phyloP scores from a whole-genome alignment of 2,888 invertebrate genomes.

The Rugalucina vietnamica region DNA sequence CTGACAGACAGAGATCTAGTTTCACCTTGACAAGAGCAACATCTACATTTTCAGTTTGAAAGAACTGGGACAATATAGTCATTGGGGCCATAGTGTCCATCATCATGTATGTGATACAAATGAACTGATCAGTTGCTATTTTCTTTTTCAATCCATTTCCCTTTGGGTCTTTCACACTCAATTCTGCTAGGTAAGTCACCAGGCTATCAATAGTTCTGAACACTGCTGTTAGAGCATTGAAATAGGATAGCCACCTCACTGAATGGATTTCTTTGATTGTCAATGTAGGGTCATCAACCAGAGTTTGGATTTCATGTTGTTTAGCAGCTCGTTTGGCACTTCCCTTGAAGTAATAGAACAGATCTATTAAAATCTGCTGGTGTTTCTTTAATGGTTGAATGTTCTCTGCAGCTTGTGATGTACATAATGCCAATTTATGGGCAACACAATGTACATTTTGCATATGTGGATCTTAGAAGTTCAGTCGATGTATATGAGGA shows the following conservation, averaged over 20 bases:
- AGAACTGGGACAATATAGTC: slow-evolving; percentile 47
- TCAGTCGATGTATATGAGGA: too few species aligned
- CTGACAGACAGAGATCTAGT: neutral
- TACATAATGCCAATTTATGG: slow-evolving; percentile 43
- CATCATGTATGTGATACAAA: slow-evolving; percentile 40
- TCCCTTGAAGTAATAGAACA: slow-evolving; percentile 25
- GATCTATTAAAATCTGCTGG: slow-evolving; percentile 18
- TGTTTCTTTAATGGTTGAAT: neutral
- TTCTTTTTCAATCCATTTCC: slow-evolving; percentile 49
- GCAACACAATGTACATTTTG: slow-evolving; percentile 49
- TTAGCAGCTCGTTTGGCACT: slow-evolving; percentile 31
- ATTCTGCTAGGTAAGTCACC: too few species aligned
- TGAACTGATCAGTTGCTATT: slow-evolving; percentile 42
- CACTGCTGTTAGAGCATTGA: slow-evolving; percentile 35
- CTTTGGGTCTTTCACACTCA: slow-evolving; percentile 30
- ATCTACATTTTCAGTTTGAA: slow-evolving; percentile 34
- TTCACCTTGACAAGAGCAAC: slow-evolving; percentile 47
- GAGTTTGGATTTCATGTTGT: slow-evolving; percentile 34
- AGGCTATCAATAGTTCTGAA: too few species aligned
- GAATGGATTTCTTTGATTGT: slow-evolving; percentile 52
- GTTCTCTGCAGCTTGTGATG: slow-evolving; percentile 48
- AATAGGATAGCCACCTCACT: slow-evolving; percentile 55
- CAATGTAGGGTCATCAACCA: slow-evolving; percentile 45
- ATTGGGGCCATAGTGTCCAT: slow-evolving; percentile 59
- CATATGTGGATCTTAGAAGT: slow-evolving; percentile 52